These are phyloP conservation scores for Elysia chlorotica DNA, from an alignment of 1,140 invertebrate species.

Conservation along the genomic window DNA sequence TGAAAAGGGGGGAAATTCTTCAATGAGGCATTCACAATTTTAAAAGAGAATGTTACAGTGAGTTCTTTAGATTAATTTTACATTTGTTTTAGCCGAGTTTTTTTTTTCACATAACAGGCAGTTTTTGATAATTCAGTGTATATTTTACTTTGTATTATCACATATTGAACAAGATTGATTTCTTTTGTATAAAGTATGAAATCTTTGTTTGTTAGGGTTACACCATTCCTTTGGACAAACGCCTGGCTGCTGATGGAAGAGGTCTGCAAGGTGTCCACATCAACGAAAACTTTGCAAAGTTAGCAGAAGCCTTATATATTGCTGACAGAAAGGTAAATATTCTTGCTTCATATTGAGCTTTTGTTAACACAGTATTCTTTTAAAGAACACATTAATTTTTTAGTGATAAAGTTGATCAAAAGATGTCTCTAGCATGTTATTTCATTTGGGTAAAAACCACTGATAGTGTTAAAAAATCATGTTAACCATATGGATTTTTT, in stretches of 20 bases:
- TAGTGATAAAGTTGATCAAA: too few species aligned
- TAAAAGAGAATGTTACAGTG: not conserved
- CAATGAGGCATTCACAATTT: not conserved
- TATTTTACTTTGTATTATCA: not conserved
- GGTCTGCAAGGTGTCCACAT: constrained; percentile 97
- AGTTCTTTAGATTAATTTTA: not conserved
- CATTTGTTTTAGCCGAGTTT: not conserved
- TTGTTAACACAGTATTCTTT: too few species aligned
- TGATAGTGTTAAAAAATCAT: too few species aligned
- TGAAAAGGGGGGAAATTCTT: too few species aligned
- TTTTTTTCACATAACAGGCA: not conserved
- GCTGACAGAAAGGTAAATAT: constrained; percentile 85
- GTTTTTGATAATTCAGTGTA: not conserved
- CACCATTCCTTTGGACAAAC: constrained; percentile 97
- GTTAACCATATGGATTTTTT: too few species aligned
- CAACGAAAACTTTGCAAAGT: constrained; percentile 98
- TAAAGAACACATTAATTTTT: too few species aligned
- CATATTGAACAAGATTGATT: not conserved
- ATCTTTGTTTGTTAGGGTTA: constrained; percentile 70
- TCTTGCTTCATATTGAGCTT: too few species aligned
- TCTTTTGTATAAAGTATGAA: not conserved
- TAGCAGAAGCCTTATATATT: constrained; percentile 96
- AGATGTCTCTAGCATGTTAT: too few species aligned
- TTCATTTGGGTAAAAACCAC: too few species aligned
- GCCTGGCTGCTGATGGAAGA: constrained; percentile 95